These are phyloP conservation scores for Scaptomyza hsui DNA, from an alignment of 1,140 invertebrate genomes.

Conservation along the genomic window DNA sequence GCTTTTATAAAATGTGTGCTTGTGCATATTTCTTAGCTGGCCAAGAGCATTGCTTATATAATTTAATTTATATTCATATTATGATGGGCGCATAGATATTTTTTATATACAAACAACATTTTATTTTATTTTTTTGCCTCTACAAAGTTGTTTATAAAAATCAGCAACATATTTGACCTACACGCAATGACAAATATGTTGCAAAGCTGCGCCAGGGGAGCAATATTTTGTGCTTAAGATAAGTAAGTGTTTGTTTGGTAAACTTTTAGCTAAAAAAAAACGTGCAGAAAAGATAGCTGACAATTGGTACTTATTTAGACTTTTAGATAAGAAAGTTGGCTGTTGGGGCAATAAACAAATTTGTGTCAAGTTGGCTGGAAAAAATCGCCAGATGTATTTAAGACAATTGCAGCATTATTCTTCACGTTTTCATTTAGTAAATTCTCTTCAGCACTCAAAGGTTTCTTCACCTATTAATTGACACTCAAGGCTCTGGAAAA, in stretches of 20 bases:
- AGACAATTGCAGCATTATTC: no score
- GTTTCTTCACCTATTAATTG: conserved; percentile 8
- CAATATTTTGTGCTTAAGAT: neutral
- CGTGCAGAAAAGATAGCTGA: neutral
- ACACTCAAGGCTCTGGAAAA: neutral
- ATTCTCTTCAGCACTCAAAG: neutral
- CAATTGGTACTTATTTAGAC: conserved; percentile 2
- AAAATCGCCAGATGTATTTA: no score
- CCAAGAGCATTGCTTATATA: conserved; percentile 39
- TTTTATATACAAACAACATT: conserved; percentile 11
- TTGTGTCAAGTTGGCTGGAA: no score
- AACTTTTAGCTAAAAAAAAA: conserved; percentile 12
- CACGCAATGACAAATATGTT: conserved; percentile 49
- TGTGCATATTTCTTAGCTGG: conserved; percentile 31
- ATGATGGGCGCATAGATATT: conserved; percentile 14
- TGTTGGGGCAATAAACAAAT: neutral
- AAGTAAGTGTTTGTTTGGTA: conserved; percentile 3
- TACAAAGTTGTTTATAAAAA: conserved; percentile 24
- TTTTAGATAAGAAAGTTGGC: conserved; percentile 5
- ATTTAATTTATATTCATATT: conserved; percentile 52
- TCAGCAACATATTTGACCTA: conserved; percentile 53
- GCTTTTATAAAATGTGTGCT: conserved; percentile 17
- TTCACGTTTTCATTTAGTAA: neutral
- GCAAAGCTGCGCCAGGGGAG: conserved; percentile 3
- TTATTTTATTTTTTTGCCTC: neutral